A percentile compares a stretch with the other conserved stretches of the same genome.
phyloP scores from a whole-genome alignment of 2,113 vertebrate genomes.

The Hippoglossus stenolepis region DNA sequence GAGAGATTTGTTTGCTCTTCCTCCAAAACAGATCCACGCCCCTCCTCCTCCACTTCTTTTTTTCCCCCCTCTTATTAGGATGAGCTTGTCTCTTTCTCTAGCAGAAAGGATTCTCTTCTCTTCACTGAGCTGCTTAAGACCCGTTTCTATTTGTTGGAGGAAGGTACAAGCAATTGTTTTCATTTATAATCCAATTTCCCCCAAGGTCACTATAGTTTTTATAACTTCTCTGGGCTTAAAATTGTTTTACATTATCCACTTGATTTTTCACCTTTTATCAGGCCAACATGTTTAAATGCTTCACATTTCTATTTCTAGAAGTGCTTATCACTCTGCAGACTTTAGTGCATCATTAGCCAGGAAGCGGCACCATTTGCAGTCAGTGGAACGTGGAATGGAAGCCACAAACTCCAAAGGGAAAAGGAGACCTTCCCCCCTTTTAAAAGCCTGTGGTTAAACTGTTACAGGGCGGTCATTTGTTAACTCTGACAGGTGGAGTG shows the following conservation, averaged over 20 bases:
- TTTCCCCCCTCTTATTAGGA: slow-evolving; percentile 10
- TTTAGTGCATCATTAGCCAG: slow-evolving; percentile 37
- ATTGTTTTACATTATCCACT: slow-evolving; percentile 9
- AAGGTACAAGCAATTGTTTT: not conserved
- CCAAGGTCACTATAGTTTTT: no score
- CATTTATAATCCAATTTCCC: not conserved
- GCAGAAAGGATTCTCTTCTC: slow-evolving; percentile 12
- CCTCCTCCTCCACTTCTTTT: slow-evolving; percentile 28
- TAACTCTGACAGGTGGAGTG: slow-evolving; percentile 57
- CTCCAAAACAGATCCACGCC: slow-evolving; percentile 41
- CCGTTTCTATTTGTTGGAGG: not conserved
- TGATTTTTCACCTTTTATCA: slow-evolving; percentile 12
- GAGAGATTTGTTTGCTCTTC: slow-evolving; percentile 60
- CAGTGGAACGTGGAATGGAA: slow-evolving; percentile 46
- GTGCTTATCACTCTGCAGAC: slow-evolving; percentile 21
- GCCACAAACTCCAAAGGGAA: slow-evolving; percentile 44
- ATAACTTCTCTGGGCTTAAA: not conserved
- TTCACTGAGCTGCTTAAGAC: not conserved
- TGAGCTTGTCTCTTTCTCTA: slow-evolving; percentile 11
- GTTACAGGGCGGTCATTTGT: slow-evolving; percentile 49
- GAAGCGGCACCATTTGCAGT: slow-evolving; percentile 39
- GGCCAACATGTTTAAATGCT: not conserved
- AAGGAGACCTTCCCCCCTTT: slow-evolving; percentile 19
- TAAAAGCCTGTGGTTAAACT: slow-evolving; percentile 56
- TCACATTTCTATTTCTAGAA: slow-evolving; percentile 2